Evolutionary conservation across 2,797 vertebrate species (phyloP).

Genomic region (Mionectes olivaceus): DNA sequence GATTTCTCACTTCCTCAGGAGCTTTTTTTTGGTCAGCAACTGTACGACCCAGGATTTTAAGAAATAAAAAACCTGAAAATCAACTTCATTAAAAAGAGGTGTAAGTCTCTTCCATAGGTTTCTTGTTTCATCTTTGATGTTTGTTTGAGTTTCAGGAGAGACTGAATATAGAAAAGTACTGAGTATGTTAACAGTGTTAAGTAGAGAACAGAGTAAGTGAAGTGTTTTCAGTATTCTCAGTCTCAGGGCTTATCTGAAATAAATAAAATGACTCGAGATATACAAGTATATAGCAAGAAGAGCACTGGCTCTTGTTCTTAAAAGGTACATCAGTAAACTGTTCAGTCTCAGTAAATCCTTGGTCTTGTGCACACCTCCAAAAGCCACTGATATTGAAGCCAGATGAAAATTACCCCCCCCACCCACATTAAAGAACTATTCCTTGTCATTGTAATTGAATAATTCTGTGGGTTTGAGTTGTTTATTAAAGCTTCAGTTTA

Average conservation of each 20-base stretch:
- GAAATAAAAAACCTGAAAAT: constrained; percentile 58
- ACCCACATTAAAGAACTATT: background rate
- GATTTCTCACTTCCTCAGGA: constrained; percentile 43
- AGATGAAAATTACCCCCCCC: background rate
- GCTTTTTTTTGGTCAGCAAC: background rate
- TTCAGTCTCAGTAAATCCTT: background rate
- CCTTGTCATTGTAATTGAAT: background rate
- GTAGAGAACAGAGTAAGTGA: constrained; percentile 2
- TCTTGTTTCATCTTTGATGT: constrained; percentile 59
- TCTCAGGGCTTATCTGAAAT: constrained; percentile 4
- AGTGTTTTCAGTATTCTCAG: constrained; percentile 15
- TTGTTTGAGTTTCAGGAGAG: constrained; percentile 57
- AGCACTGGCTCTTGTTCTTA: background rate
- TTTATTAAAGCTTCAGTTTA: background rate
- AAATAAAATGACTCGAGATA: background rate
- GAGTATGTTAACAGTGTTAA: constrained; percentile 15
- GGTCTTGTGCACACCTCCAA: background rate
- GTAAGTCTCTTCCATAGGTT: constrained; percentile 41
- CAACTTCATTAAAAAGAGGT: constrained; percentile 52
- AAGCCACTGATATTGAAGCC: background rate
- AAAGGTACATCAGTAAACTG: background rate
- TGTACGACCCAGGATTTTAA: constrained; percentile 46
- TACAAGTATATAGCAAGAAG: background rate
- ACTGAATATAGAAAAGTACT: background rate
- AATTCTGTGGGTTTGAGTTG: background rate